A percentile compares a stretch with the other conserved stretches of the same genome.
phyloP scores from a whole-genome alignment of 2,797 vertebrate genomes.

The Phyllotis vaccarum region DNA sequence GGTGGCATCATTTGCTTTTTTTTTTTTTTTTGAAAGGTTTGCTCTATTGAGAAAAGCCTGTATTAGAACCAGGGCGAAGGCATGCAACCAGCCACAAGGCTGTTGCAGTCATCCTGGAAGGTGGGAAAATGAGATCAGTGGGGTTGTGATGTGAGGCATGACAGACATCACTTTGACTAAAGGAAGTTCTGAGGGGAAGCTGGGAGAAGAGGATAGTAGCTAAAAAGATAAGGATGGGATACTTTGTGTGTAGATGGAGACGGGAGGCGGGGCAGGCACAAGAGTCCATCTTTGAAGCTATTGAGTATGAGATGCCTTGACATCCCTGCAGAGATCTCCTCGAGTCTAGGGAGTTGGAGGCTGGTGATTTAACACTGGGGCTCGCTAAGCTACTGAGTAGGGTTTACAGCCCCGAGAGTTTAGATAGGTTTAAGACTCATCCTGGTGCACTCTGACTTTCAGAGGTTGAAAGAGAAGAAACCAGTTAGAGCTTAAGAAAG shows the following conservation, averaged over 20 bases:
- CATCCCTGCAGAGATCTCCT: background rate
- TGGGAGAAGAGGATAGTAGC: background rate
- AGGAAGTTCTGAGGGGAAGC: background rate
- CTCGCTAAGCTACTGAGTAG: background rate
- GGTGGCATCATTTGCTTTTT: background rate
- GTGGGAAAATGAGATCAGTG: background rate
- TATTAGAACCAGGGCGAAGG: background rate
- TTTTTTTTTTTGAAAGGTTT: background rate
- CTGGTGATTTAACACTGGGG: background rate
- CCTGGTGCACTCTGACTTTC: background rate
- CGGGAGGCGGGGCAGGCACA: background rate
- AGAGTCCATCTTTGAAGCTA: background rate
- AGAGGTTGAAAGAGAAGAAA: slow-evolving; percentile 22
- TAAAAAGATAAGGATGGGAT: background rate
- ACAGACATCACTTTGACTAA: background rate
- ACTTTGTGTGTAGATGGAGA: background rate
- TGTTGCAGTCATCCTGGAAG: background rate
- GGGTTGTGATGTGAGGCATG: background rate
- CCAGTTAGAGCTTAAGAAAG: background rate
- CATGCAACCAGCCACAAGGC: background rate
- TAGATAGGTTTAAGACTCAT: background rate
- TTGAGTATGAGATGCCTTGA: slow-evolving; percentile 12
- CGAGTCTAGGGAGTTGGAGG: background rate
- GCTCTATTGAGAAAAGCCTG: background rate
- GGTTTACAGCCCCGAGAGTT: background rate